phyloP scores from a whole-genome alignment of 2,113 vertebrate genomes.

The Coturnix japonica region DNA sequence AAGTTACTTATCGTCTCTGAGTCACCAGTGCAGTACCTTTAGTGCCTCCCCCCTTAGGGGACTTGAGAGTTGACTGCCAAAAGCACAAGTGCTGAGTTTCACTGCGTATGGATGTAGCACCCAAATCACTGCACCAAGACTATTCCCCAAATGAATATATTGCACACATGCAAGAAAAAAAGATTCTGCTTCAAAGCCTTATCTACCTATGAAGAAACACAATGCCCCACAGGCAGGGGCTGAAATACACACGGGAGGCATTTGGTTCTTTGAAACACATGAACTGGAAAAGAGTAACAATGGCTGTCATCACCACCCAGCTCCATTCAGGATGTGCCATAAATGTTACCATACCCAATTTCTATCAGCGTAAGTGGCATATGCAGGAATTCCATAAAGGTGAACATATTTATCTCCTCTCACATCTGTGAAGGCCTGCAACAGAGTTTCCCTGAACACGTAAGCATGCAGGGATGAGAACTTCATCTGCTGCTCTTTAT shows the following conservation, averaged over 20 bases:
- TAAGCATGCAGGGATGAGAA: neutral
- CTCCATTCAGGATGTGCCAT: neutral
- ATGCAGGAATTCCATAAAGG: neutral
- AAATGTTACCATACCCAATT: neutral
- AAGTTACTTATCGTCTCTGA: neutral
- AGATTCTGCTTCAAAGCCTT: neutral
- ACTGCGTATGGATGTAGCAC: neutral
- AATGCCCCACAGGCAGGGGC: neutral
- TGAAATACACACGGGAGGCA: neutral
- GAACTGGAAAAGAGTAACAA: neutral
- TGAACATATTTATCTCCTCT: neutral
- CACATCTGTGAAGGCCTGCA: neutral
- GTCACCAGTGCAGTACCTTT: constrained; percentile 25
- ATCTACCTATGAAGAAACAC: neutral
- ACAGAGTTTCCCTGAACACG: neutral
- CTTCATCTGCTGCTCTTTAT: constrained; percentile 1
- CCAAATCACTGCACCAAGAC: neutral
- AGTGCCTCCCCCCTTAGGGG: neutral
- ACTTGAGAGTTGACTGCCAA: neutral
- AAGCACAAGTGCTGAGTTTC: constrained; percentile 16
- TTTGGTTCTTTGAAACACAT: neutral
- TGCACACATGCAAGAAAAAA: neutral
- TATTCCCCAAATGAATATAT: neutral
- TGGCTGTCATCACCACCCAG: neutral
- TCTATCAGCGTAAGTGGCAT: neutral